phyloP scores from a whole-genome alignment of 2,797 vertebrate species.

The Tenualosa ilisha region DNA sequence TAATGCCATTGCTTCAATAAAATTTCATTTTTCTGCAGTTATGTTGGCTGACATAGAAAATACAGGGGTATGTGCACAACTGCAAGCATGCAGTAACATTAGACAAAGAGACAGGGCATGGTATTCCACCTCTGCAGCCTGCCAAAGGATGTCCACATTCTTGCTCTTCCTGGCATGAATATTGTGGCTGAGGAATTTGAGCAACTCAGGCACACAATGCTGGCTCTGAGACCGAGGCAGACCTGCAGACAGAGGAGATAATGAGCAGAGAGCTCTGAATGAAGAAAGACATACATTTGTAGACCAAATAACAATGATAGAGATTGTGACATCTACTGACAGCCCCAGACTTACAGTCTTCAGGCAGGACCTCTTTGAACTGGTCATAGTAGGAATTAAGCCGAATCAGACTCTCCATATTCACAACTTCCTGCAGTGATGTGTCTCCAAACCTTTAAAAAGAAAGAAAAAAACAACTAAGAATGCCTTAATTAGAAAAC shows the following conservation, averaged over 20 bases:
- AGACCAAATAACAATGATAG: background rate
- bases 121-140: conserved; percentile 90
- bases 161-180: conserved; percentile 93
- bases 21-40: background rate
- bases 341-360: conserved; percentile 86
- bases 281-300: background rate
- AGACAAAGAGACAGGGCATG: background rate
- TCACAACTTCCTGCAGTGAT: conserved; percentile 92
- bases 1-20: background rate
- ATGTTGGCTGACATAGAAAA: background rate
- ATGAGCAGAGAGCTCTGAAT: background rate
- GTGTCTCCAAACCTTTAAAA: conserved; percentile 92
- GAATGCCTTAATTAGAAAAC: background rate
- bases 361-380: conserved; percentile 96
- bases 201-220: conserved; percentile 88
- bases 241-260: conserved; percentile 67
- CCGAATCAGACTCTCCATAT: conserved; percentile 89
- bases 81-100: background rate
- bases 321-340: background rate
- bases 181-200: conserved; percentile 89
- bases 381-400: conserved; percentile 96
- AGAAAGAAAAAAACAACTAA: conserved; percentile 24
- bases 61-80: background rate
- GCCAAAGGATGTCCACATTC: conserved; percentile 98
- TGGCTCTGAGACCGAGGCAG: conserved; percentile 91